These are phyloP conservation scores for Neosalanx taihuensis DNA, from an alignment of 2,797 vertebrate genomes.

Conservation along the genomic window DNA sequence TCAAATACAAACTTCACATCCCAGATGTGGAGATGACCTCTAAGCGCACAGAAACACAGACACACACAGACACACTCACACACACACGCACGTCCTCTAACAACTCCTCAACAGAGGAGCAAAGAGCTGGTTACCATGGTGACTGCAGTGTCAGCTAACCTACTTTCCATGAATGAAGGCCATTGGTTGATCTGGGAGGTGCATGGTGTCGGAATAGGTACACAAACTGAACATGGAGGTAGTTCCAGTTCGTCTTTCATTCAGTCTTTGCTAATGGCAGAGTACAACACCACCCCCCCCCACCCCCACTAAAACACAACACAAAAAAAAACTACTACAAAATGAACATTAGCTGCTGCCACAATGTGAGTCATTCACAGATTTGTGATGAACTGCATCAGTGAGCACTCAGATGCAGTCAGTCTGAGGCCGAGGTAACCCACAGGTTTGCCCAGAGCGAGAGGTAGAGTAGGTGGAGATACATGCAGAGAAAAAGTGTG, in stretches of 20 bases:
- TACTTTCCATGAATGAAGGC: conserved; percentile 64
- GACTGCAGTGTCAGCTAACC: conserved; percentile 71
- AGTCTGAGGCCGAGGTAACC: too few species aligned
- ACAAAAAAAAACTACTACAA: not conserved
- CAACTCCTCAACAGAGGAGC: conserved; percentile 55
- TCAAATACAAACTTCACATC: not conserved
- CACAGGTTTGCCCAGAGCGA: conserved; percentile 26
- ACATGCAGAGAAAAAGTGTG: not conserved
- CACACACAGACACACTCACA: not conserved
- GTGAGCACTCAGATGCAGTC: conserved; percentile 10
- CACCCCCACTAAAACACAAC: not conserved
- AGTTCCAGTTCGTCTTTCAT: not conserved
- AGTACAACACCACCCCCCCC: too few species aligned
- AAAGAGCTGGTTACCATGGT: conserved; percentile 70
- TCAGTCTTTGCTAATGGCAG: not conserved
- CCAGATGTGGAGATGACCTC: conserved; percentile 1
- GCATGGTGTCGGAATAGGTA: conserved; percentile 9
- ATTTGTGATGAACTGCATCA: conserved; percentile 55
- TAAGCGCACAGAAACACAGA: not conserved
- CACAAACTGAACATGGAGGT: not conserved
- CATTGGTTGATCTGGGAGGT: conserved; percentile 54
- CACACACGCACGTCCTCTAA: conserved; percentile 36
- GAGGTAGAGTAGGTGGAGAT: conserved; percentile 11
- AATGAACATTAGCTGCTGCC: conserved; percentile 35
- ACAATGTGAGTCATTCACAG: conserved; percentile 50